Evolutionary conservation across 2,113 vertebrate genomes (phyloP).

Genomic region (Zeus faber): DNA sequence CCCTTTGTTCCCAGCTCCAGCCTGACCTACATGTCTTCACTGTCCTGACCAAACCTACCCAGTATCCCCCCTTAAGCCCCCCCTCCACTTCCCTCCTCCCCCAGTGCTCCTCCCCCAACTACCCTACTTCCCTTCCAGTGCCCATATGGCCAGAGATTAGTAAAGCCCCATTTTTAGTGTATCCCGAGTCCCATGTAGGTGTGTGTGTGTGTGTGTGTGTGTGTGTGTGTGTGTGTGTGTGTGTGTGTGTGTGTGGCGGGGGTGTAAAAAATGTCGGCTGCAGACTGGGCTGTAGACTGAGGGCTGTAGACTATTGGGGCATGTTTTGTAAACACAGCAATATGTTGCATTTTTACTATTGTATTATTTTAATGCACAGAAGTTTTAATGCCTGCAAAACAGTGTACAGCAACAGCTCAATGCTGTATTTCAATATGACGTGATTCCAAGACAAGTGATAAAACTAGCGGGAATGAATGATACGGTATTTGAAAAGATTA

Average conservation of each 20-base stretch:
- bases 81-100: not conserved
- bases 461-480: no score
- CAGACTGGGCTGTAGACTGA: not conserved
- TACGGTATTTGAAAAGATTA: no score
- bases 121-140: constrained; percentile 14
- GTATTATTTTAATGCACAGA: not conserved
- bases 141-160: constrained; percentile 69
- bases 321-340: not conserved
- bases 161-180: constrained; percentile 25
- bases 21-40: constrained; percentile 45
- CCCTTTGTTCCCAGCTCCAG: constrained; percentile 37
- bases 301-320: not conserved
- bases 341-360: not conserved
- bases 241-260: not conserved
- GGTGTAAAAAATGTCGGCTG: not conserved
- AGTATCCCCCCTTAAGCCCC: not conserved
- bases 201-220: no score
- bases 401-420: no score
- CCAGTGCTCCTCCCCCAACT: not conserved
- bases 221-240: no score
- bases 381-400: no score
- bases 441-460: no score
- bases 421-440: no score
- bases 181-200: not conserved
- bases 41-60: not conserved